Evolutionary conservation across 2,113 vertebrate species (phyloP).

Genomic region (Poecilia latipinna): DNA sequence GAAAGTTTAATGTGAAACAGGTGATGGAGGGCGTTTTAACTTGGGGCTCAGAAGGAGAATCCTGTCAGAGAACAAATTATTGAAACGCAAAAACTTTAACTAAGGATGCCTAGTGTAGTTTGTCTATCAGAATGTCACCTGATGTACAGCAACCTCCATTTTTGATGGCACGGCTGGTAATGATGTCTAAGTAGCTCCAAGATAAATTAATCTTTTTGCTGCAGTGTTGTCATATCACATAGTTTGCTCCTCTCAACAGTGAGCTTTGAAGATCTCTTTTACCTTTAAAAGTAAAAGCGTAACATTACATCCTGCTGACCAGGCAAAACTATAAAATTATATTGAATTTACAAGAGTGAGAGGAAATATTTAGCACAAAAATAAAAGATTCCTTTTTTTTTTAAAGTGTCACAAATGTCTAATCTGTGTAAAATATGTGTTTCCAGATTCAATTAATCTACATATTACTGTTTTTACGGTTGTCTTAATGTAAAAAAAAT

Average conservation of each 20-base stretch:
- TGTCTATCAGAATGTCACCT: neutral
- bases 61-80: constrained; percentile 30
- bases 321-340: neutral
- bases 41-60: constrained; percentile 55
- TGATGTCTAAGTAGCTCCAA: no score
- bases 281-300: neutral
- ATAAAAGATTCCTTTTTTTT: no score
- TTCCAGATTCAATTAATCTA: neutral
- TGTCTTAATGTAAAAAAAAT: neutral
- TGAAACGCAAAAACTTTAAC: constrained; percentile 26
- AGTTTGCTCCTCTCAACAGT: neutral
- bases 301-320: neutral
- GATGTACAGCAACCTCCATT: neutral
- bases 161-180: neutral
- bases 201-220: neutral
- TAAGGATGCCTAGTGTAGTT: constrained; percentile 8
- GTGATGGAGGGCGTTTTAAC: constrained; percentile 80
- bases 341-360: neutral
- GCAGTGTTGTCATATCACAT: neutral
- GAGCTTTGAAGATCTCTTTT: neutral
- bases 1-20: constrained; percentile 91
- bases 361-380: no score
- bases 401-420: neutral
- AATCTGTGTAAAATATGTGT: no score
- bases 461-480: neutral